Evolutionary conservation across 2,888 invertebrate species (phyloP), one percentile per base, ranked within the genome.

Genomic region (Shargacucullia verbasci): DNA sequence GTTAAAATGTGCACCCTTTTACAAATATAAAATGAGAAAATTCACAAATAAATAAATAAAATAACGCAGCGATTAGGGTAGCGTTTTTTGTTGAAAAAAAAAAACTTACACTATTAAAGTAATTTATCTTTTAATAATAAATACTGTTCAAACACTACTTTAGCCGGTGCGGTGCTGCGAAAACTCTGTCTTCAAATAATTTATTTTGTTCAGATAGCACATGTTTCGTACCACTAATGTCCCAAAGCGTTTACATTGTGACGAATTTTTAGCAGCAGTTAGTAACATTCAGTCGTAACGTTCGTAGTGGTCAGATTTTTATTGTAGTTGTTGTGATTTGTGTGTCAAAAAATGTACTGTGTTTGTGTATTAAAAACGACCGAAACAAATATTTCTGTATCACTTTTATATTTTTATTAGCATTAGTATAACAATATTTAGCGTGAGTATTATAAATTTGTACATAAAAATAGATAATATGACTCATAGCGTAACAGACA

Each of bases 211-310:
- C 50, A 67, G 55, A 59, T 58, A 54, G 56, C 50, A 39, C 43
- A 53, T 39, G 31, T 47, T 63, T 63, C 69, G 74, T 71, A 66
- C 75, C 78, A 80, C 71, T 78, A 73, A 69, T 70, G 70, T 68
- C 59, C 63, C 69, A 67, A 59, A 71, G 70, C 73, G 56, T 59
- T 73, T 66, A 73, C 73, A 70, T 73, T 81, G 84, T 81, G 84
- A 85, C 84, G 72, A 85, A 77, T 83, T 82, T 73, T 85, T 76
- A 79, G 78, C 80, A 83, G 59, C 84, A 86, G 86, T 88, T 82
- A 65, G 82, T 73, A 82, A 84, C 85, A 80, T 80, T 78, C 83
- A 68, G 73, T 78, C 80, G 80, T 62, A 68, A 66, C 74, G 76
- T 52, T 65, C 44, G 60, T 67, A 74, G 59, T 44, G 27, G 45